Evolutionary conservation across 2,797 vertebrate genomes (phyloP).

Genomic region (Columba guinea): DNA sequence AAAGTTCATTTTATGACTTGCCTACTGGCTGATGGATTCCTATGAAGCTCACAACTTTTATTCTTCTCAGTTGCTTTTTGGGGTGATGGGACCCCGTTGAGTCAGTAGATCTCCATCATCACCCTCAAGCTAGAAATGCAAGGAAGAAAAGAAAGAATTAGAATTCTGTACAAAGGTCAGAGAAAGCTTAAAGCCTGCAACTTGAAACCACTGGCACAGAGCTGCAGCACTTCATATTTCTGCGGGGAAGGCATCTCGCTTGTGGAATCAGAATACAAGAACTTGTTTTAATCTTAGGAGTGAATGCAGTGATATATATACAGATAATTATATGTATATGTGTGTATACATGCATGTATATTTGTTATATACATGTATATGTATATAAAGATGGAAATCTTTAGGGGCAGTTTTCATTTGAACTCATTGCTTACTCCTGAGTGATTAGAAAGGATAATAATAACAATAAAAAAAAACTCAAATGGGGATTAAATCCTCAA

Average conservation of each 20-base stretch:
- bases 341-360: neutral
- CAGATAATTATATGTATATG: neutral
- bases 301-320: neutral
- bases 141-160: constrained; percentile 53
- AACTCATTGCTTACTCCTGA: constrained; percentile 57
- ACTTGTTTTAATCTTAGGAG: neutral
- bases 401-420: constrained; percentile 32
- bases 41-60: neutral
- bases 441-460: constrained; percentile 65
- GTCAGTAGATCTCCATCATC: constrained; percentile 9
- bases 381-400: neutral
- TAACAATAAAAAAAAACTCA: constrained; percentile 42
- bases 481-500: constrained; percentile 64
- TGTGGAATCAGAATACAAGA: constrained; percentile 39
- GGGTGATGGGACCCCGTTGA: neutral
- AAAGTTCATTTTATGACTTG: constrained; percentile 22
- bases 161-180: constrained; percentile 72
- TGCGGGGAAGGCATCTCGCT: constrained; percentile 48
- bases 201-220: constrained; percentile 66
- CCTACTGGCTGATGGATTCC: neutral
- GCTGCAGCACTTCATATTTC: constrained; percentile 54
- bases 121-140: constrained; percentile 42
- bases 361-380: neutral
- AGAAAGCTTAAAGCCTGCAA: constrained; percentile 68
- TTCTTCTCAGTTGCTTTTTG: constrained; percentile 20